These are phyloP conservation scores for Vireo altiloquus DNA, from an alignment of 2,113 vertebrate species.

Conservation along the genomic window DNA sequence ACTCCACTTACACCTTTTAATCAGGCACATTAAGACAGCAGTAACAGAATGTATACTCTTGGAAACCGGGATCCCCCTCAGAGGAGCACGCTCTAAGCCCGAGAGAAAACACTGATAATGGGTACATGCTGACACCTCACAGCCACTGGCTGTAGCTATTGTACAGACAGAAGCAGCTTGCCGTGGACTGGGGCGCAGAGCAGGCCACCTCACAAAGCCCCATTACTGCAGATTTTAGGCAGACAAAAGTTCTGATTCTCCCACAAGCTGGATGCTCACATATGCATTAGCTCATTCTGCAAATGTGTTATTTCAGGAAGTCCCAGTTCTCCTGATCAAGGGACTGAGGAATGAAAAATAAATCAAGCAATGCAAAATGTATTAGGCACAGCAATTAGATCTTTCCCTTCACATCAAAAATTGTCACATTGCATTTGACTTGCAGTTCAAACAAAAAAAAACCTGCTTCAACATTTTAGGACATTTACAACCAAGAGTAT, in stretches of 20 bases:
- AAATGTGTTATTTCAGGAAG: slow-evolving; percentile 5
- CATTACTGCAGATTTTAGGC: neutral
- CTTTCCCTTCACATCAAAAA: neutral
- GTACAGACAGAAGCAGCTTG: fast-evolving
- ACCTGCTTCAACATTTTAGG: neutral
- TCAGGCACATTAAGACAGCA: neutral
- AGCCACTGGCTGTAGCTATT: neutral
- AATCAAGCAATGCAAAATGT: slow-evolving; percentile 39
- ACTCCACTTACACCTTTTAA: neutral
- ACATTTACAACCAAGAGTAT: neutral
- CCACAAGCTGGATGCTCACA: neutral
- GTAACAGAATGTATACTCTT: fast-evolving
- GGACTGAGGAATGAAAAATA: slow-evolving; percentile 33
- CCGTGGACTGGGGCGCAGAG: neutral
- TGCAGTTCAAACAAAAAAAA: neutral
- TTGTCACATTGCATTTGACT: neutral
- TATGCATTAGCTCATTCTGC: neutral
- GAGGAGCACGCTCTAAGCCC: neutral
- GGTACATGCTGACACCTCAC: neutral
- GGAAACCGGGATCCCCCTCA: neutral
- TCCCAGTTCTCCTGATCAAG: slow-evolving; percentile 2
- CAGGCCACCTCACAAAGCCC: neutral
- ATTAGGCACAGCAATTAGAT: slow-evolving; percentile 35
- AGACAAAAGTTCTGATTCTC: neutral
- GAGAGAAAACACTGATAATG: fast-evolving